Base-by-base conservation (phyloP, 1,140 invertebrate genomes). In the Luehdorfia chinensis region DNA sequence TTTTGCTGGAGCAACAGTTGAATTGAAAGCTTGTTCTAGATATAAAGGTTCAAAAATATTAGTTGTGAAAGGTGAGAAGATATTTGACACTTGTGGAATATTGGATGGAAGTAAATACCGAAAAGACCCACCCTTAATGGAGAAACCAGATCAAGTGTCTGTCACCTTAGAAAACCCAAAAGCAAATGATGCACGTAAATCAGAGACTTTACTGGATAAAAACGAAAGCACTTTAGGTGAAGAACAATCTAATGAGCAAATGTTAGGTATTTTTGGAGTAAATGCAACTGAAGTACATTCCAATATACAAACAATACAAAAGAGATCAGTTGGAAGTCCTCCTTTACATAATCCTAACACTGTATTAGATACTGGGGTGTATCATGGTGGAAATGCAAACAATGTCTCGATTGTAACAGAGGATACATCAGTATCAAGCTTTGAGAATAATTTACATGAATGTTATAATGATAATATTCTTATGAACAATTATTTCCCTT, bases 11-110 rank as follows among this genome's bases (percentile, higher is more conserved):
- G 93, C 94, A 7, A 91, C 88, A 8, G 93, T 96, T 1, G 89
- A 89, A 34, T 80, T 96, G 4, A 93, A 93, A 56, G 91, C 94
- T 23, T 96, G 95, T 78, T 95, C 94, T 28, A 89, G 93, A 78
- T 93, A 90, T 79, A 87, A 92, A 61, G 94, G 94, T 45, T 92
- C 93, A 5, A 91, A 93, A 43, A 91, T 95, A 62, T 84, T 95
- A 48, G 92, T 95, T 1, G 93, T 95, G 0, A 92, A 93, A 87
- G 94, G 93, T 1, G 92, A 93, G 51, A 90, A 90, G 50, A 91
- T 92, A 69, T 78, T 95, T 11, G 89, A 91, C 49, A 94, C 93
- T 2, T 95, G 94, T 83, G 93, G 92, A 1, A 83, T 95, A 47
- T 77, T 94, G 49, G 91, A 95, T 48, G 90, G 92, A 52, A 90